Conservation (phyloP, 2,888 invertebrate genomes). For the Halocaridina rubra region DNA sequence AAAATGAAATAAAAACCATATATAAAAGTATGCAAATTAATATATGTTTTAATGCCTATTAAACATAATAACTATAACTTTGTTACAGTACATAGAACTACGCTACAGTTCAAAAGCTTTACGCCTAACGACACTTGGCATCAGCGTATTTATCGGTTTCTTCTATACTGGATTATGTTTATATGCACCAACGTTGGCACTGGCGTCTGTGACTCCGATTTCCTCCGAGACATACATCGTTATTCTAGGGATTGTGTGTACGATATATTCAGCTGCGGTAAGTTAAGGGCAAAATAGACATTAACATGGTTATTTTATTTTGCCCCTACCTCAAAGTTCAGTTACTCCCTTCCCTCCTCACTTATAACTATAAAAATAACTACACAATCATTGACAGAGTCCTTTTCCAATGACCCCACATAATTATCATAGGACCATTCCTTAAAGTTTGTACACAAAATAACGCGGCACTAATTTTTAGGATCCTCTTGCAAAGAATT, state of each 20-base stretch:
- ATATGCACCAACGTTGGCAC: constrained; percentile 65
- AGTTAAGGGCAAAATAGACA: constrained; percentile 8
- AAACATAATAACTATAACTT: too few species aligned
- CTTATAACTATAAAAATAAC: too few species aligned
- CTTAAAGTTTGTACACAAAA: too few species aligned
- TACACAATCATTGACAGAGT: too few species aligned
- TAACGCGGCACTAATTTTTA: too few species aligned
- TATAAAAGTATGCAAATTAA: too few species aligned
- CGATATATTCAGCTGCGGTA: constrained; percentile 63
- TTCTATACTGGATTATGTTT: constrained; percentile 66
- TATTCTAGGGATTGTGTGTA: constrained; percentile 57
- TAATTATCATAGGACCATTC: too few species aligned
- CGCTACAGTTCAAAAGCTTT: constrained; percentile 65
- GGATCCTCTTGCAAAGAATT: too few species aligned
- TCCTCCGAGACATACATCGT: constrained; percentile 61
- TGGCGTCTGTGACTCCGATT: constrained; percentile 62
- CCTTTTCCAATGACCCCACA: too few species aligned
- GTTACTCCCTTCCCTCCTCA: background rate
- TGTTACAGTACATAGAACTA: constrained; percentile 66
- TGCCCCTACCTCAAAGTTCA: background rate
- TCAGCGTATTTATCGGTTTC: constrained; percentile 65
- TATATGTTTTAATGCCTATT: too few species aligned
- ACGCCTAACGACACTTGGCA: constrained; percentile 64
- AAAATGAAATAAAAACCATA: too few species aligned
- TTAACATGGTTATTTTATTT: too few species aligned